Conservation (phyloP, 2,888 invertebrate genomes). For the Eupeodes luniger region DNA sequence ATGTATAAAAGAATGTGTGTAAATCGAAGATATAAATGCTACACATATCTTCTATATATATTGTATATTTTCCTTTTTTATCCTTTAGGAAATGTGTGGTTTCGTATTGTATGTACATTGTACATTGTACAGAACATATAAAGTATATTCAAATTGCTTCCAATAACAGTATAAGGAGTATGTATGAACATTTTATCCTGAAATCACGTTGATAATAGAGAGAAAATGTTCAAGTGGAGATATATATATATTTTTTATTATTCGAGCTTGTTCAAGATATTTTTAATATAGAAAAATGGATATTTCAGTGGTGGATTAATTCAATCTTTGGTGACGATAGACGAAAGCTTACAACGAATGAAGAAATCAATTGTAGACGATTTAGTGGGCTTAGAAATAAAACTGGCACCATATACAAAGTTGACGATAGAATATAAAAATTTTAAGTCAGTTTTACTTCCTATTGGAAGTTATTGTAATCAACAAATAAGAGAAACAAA, state of each 20-base stretch:
- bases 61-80: neutral
- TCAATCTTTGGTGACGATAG: neutral
- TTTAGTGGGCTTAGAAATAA: too few species aligned
- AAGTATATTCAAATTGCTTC: conserved; percentile 1
- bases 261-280: neutral
- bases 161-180: conserved; percentile 1
- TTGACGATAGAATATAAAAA: too few species aligned
- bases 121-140: neutral
- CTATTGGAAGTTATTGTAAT: too few species aligned
- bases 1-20: neutral
- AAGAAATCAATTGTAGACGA: too few species aligned
- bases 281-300: neutral
- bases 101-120: neutral
- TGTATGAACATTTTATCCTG: neutral
- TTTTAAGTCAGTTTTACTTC: too few species aligned
- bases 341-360: too few species aligned
- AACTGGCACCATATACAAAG: too few species aligned
- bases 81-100: neutral
- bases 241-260: neutral
- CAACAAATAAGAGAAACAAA: too few species aligned
- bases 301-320: neutral
- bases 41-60: too few species aligned
- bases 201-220: neutral
- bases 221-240: neutral
- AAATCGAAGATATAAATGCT: neutral